Conservation (phyloP, 2,888 invertebrate genomes). For the Hetaerina titia region DNA sequence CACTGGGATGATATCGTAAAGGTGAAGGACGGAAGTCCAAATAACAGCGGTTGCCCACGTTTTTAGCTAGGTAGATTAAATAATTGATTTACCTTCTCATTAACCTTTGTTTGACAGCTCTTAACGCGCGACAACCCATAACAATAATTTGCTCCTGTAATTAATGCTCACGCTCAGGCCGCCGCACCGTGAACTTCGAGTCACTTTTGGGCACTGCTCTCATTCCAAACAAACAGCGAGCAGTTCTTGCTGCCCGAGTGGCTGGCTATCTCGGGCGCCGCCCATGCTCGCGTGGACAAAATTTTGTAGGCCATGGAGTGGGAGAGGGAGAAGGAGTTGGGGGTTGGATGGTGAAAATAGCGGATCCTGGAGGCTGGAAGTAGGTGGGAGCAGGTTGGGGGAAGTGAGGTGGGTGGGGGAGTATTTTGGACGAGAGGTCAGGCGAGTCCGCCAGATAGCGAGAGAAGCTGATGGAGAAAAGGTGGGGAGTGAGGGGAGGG, state of each 20-base stretch:
- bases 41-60: background rate
- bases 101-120: background rate
- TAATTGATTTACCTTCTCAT: background rate
- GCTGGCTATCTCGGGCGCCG: conserved; percentile 45
- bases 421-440: conserved; percentile 64
- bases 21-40: background rate
- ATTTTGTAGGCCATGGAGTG: conserved; percentile 65
- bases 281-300: conserved; percentile 65
- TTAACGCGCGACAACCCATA: background rate
- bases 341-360: conserved; percentile 6
- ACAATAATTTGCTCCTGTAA: background rate
- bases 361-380: conserved; percentile 36
- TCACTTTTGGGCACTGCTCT: conserved; percentile 36
- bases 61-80: background rate
- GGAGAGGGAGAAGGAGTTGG: conserved; percentile 17
- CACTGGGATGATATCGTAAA: background rate
- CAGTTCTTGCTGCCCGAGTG: background rate
- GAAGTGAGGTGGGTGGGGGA: background rate
- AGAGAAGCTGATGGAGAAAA: background rate
- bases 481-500: background rate
- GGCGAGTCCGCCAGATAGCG: conserved; percentile 32
- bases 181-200: background rate
- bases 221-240: conserved; percentile 41
- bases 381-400: conserved; percentile 36
- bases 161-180: background rate